These are phyloP conservation scores for Nebria brevicollis DNA, from an alignment of 2,888 invertebrate species.

Conservation along the genomic window DNA sequence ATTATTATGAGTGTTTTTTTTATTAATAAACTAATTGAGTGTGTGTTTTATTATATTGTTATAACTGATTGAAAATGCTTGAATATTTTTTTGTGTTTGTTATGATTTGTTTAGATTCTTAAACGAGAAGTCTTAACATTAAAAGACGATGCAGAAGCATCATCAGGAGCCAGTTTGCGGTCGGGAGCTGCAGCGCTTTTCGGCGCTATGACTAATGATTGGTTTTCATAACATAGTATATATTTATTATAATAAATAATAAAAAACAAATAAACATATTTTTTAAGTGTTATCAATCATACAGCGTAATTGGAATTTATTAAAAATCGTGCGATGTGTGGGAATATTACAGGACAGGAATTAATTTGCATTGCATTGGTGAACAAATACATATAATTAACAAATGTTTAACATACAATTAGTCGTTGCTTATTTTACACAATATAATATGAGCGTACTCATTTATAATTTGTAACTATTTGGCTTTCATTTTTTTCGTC, in stretches of 20 bases:
- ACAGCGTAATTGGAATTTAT: no score
- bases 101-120: conserved; percentile 8
- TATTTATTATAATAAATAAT: conserved; percentile 13
- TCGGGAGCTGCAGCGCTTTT: conserved; percentile 84
- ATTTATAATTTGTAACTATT: conserved; percentile 16
- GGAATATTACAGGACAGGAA: no score
- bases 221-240: conserved; percentile 69
- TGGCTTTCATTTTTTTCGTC: conserved; percentile 21
- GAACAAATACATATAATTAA: no score
- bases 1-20: conserved; percentile 3
- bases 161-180: conserved; percentile 67
- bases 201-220: conserved; percentile 83
- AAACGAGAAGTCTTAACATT: conserved; percentile 15
- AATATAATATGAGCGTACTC: no score
- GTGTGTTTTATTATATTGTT: not conserved
- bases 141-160: conserved; percentile 58
- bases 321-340: no score
- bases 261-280: not conserved
- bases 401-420: not conserved
- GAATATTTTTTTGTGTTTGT: not conserved
- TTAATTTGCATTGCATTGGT: no score
- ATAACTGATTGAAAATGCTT: no score
- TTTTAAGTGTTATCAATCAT: not conserved
- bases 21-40: not conserved
- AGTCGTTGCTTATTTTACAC: not conserved